These are phyloP conservation scores for Troilus luridus DNA, from an alignment of 2,888 invertebrate species.

Conservation along the genomic window DNA sequence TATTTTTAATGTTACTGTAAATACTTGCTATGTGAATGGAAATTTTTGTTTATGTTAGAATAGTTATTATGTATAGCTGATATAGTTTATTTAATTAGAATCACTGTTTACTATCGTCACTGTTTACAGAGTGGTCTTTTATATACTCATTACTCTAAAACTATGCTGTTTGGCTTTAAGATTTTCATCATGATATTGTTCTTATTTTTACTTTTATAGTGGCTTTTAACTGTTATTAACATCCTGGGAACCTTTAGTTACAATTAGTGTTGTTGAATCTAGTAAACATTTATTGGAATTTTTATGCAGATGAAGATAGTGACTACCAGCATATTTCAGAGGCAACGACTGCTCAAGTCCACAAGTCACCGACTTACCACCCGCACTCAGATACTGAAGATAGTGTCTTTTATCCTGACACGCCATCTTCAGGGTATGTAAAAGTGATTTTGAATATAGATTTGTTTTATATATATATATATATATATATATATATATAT, in stretches of 20 bases:
- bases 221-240: constrained; percentile 26
- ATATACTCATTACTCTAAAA: neutral
- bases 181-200: neutral
- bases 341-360: constrained; percentile 69
- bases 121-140: neutral
- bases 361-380: constrained; percentile 65
- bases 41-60: constrained; percentile 16
- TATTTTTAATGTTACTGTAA: constrained; percentile 3
- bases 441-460: neutral
- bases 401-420: constrained; percentile 68
- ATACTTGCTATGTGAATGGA: constrained; percentile 22
- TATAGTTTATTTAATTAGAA: constrained; percentile 33
- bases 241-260: constrained; percentile 27
- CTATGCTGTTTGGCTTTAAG: constrained; percentile 6
- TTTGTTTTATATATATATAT: neutral
- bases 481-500: too few relatives aligned
- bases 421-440: constrained; percentile 65
- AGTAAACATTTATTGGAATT: constrained; percentile 51
- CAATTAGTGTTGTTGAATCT: constrained; percentile 18
- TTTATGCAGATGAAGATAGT: constrained; percentile 68
- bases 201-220: neutral
- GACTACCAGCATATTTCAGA: constrained; percentile 75
- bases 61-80: constrained; percentile 22
- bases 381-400: constrained; percentile 67
- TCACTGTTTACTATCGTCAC: neutral